Conservation (phyloP, 2,113 vertebrate genomes). For the Cryptotis parvus region DNA sequence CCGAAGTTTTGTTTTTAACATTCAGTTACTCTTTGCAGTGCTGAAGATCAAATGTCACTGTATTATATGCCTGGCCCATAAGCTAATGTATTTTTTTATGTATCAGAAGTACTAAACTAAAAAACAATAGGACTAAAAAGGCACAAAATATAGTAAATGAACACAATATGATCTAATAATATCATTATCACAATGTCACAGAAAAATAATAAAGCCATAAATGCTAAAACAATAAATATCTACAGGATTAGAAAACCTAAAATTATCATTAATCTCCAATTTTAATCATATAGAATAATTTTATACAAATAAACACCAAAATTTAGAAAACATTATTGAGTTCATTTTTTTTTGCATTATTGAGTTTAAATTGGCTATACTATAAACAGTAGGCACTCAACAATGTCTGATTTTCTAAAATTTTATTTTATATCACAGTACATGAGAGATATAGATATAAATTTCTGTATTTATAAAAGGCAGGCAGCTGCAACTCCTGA, state of each 20-base stretch:
- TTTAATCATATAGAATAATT: conserved; percentile 31
- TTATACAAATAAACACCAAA: background rate
- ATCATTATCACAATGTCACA: no score
- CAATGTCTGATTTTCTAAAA: conserved; percentile 44
- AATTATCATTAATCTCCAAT: conserved; percentile 14
- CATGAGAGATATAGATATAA: conserved; percentile 11
- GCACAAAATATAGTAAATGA: background rate
- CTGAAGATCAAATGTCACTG: no score
- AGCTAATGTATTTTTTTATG: background rate
- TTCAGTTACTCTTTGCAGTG: no score
- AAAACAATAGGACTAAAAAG: conserved; percentile 19
- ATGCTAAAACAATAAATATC: no score
- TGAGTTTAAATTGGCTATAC: conserved; percentile 18
- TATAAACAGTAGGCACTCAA: conserved; percentile 48
- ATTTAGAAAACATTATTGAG: background rate
- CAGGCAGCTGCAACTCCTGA: conserved; percentile 21
- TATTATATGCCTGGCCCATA: no score
- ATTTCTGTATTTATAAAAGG: background rate
- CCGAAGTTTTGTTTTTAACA: no score
- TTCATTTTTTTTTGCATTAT: no score
- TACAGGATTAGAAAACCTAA: background rate
- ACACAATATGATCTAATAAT: no score
- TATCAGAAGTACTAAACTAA: background rate
- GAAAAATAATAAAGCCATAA: no score
- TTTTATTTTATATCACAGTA: conserved; percentile 51